Conservation (phyloP, 2,888 invertebrate genomes). For the Apamea anceps region DNA sequence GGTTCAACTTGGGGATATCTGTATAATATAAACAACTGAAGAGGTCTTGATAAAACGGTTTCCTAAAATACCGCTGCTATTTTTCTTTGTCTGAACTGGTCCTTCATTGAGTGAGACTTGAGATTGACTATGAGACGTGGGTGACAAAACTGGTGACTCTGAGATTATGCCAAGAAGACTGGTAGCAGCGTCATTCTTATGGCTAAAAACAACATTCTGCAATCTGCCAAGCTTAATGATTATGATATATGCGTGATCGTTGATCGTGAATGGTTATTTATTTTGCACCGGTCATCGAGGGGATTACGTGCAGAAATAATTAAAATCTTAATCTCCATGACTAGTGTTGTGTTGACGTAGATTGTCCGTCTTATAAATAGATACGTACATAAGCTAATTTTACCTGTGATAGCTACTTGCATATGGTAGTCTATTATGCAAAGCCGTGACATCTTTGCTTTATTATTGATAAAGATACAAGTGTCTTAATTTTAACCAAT, state of each 20-base stretch:
- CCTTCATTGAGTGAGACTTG: background rate
- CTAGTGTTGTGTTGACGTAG: background rate
- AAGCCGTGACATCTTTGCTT: background rate
- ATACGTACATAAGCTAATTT: background rate
- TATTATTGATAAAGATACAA: background rate
- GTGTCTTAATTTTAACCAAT: background rate
- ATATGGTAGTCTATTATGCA: background rate
- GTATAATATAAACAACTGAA: slow-evolving; percentile 7
- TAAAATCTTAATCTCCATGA: background rate
- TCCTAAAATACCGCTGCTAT: slow-evolving; percentile 10
- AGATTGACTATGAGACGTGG: too few species aligned
- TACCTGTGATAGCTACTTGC: background rate
- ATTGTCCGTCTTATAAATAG: background rate
- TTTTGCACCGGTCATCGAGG: background rate
- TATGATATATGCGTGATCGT: background rate
- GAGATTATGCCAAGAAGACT: slow-evolving; percentile 12
- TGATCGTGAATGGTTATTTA: background rate
- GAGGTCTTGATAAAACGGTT: slow-evolving; percentile 41
- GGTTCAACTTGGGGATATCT: slow-evolving; percentile 32
- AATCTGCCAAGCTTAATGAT: background rate
- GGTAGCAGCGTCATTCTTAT: background rate
- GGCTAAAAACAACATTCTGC: slow-evolving; percentile 21
- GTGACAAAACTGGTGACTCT: background rate
- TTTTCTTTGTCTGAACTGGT: slow-evolving; percentile 27
- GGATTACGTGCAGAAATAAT: background rate